These are phyloP conservation scores for Bergia puertoricense DNA, from an alignment of 92 coral and sea anemone genomes.

Conservation along the genomic window DNA sequence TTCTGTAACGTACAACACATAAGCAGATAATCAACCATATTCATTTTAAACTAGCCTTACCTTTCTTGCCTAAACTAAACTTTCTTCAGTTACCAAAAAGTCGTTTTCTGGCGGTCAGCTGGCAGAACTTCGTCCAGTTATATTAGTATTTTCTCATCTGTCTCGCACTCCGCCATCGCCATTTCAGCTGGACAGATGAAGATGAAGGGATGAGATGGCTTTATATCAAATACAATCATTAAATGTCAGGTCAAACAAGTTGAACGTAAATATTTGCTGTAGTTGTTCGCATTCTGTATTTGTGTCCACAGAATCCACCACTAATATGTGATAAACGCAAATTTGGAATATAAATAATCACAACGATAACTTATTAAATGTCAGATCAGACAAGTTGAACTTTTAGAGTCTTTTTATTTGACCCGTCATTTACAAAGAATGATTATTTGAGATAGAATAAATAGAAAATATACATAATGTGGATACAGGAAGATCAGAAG, in stretches of 20 bases:
- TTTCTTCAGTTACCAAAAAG: background rate
- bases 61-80: background rate
- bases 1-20: no score
- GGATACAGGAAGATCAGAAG: no score
- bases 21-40: no score
- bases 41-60: no score
- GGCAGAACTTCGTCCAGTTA: background rate
- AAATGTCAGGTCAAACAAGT: background rate
- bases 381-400: background rate
- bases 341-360: no score
- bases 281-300: background rate
- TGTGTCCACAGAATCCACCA: background rate
- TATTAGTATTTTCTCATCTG: background rate
- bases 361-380: no score
- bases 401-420: no score
- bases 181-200: background rate
- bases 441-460: no score
- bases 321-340: background rate
- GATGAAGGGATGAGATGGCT: background rate
- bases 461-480: no score
- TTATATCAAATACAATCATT: background rate
- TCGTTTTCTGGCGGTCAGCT: background rate
- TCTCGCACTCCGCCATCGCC: background rate
- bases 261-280: background rate
- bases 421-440: no score